Conservation (phyloP, 64 coral and sea anemone species). For the Platygyra sinensis region DNA sequence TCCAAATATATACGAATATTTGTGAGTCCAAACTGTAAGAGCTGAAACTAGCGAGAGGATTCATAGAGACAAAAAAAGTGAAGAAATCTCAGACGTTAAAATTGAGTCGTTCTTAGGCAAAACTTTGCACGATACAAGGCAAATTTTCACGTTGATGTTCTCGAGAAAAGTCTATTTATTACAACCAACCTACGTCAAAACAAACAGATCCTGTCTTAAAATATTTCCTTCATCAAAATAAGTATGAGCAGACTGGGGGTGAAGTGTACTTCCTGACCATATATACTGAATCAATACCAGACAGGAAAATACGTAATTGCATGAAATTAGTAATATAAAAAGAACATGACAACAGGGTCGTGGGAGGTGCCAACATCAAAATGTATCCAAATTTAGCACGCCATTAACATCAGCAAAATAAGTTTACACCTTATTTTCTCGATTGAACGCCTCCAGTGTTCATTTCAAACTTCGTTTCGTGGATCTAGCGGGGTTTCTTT, state of each 20-base stretch:
- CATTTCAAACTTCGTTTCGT: background rate
- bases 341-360: background rate
- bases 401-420: no score
- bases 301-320: background rate
- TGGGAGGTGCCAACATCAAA: no score
- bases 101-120: no score
- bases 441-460: background rate
- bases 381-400: no score
- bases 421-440: background rate
- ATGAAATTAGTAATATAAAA: no score
- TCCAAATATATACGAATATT: no score
- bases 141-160: no score
- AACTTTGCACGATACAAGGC: background rate
- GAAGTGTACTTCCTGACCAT: background rate
- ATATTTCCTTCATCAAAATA: background rate
- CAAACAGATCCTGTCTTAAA: background rate
- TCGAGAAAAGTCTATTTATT: background rate
- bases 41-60: no score
- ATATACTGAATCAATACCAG: background rate
- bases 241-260: background rate
- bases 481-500: no score
- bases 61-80: no score
- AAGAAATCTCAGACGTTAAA: no score
- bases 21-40: no score
- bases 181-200: background rate